Base-by-base conservation (phyloP, 2,888 invertebrate genomes). In the Drosophila kambysellisi region DNA sequence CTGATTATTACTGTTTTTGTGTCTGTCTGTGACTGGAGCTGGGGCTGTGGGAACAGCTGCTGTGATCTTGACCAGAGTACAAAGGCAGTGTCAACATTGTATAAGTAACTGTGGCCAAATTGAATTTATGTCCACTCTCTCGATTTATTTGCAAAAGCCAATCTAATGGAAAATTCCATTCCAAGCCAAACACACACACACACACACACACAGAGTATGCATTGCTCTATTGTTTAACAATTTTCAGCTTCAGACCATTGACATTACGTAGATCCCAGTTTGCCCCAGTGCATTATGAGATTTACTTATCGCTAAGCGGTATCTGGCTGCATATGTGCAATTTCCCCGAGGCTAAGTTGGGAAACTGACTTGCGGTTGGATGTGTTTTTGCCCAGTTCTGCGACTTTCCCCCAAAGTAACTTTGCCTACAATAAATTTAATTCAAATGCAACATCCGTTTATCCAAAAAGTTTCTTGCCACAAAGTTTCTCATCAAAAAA, bases 131-230 rank as follows among this genome's bases (percentile, higher is more conserved):
- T 35, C 58, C 52, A 46, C 53, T 43, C 41, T 70, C 8, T 58
- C 62, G 53, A 81, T 81, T 75, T 76, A 76, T 74, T 81, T 86
- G 69, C 63, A 43, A 77, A 79, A 84, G 61, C 70, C 88, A 91
- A 82, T 89, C 69, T 76, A 88, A 84, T 89, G 90, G 90, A 91
- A 87, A 88, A 88, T 80, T 80, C 72, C 51, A 76, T 80, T 84
- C 29, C 53, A 35, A 20, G 20, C 7, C 53, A 43, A 17, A 29
- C 59, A 35, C 33, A 17, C 48, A n/a, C 59, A 52, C 25, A 25
- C 59, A 52, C 25, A 32, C 58, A 33, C 33, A 8, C 37, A 33
- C 17, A 52, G 25, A 25, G 50, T 37, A n/a, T 15, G n/a, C 7
- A 9, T 5, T 25, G 6, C 11, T 5, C 53, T 69, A 33, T 48